phyloP scores from a whole-genome alignment of 2,888 invertebrate species.

The Caenorhabditis panamensis region DNA sequence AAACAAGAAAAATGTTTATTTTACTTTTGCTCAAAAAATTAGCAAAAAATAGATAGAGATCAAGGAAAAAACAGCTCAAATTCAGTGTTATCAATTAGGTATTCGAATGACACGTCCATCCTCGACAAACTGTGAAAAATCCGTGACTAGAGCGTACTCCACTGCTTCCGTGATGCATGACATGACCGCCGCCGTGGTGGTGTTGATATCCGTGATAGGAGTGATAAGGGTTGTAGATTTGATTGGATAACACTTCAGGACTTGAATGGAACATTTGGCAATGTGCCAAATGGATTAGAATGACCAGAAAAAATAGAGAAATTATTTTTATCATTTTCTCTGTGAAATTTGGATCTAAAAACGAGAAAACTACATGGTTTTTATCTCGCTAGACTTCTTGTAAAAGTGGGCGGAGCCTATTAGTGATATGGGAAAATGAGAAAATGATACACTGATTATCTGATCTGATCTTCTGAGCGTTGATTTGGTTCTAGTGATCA shows the following conservation, averaged over 20 bases:
- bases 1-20: background rate
- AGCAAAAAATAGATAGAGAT: background rate
- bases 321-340: no score
- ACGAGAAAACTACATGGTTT: background rate
- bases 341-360: background rate
- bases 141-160: slow-evolving; percentile 43
- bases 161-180: slow-evolving; percentile 21
- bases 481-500: background rate
- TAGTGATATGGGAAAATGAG: background rate
- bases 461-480: no score
- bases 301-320: background rate
- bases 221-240: slow-evolving; percentile 48
- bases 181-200: slow-evolving; percentile 41
- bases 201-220: slow-evolving; percentile 18
- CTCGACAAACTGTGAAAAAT: slow-evolving; percentile 40
- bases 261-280: slow-evolving; percentile 35
- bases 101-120: slow-evolving; percentile 48
- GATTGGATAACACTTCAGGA: slow-evolving; percentile 49
- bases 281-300: background rate
- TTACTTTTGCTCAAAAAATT: background rate
- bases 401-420: background rate
- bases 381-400: background rate
- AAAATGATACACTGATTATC: slow-evolving; percentile 10
- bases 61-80: background rate
- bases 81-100: background rate